Evolutionary conservation across 2,797 vertebrate species (phyloP), one percentile per base, ranked within the genome.

Genomic region (Tokudaia muenninki): DNA sequence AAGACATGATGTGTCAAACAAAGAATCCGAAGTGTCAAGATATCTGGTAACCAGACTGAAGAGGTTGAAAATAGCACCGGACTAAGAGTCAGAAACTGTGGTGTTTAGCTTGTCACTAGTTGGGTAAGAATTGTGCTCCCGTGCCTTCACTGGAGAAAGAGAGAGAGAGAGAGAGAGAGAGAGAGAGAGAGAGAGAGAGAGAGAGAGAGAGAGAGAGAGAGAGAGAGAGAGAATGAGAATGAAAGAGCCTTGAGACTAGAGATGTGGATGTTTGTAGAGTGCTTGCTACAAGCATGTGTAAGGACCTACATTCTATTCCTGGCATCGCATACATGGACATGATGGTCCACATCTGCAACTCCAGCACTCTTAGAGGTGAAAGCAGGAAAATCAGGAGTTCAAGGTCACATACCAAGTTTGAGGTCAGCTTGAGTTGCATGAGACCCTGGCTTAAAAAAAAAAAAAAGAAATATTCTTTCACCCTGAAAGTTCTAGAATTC

Each of bases 41-140:
- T 88, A 95, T 83, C 90, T 81, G 83, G 94, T 93, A 90, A 75
- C 65, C 87, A 70, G n/a, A 82, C 94, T 94, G 55, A 50, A 90
- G 80, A 93, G n/a, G 72, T 93, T 70, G 63, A 94, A 95, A 95
- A 97, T 6, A 92, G 75, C 89, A 65, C 67, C 19, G 70, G 89
- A 84, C 24, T 26, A 0, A 19, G 81, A 92, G 44, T 87, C 84
- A 89, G 90, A 95, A 95, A 91, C 26, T 26, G 57, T 16, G 34
- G n/a, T 37, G 72, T 89, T 91, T 59, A 80, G 31, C 65, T 75
- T 79, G 26, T 92, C 67, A 21, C 50, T 34, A 34, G n/a, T 37
- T 93, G 41, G 74, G 1, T n/a, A 52, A 75, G 21, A 17, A 47
- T 78, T 88, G 47, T 90, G 79, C 17, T 94, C n/a, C 50, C 50